Base-by-base conservation (phyloP, 1,140 invertebrate species). In the Hermetia illucens region DNA sequence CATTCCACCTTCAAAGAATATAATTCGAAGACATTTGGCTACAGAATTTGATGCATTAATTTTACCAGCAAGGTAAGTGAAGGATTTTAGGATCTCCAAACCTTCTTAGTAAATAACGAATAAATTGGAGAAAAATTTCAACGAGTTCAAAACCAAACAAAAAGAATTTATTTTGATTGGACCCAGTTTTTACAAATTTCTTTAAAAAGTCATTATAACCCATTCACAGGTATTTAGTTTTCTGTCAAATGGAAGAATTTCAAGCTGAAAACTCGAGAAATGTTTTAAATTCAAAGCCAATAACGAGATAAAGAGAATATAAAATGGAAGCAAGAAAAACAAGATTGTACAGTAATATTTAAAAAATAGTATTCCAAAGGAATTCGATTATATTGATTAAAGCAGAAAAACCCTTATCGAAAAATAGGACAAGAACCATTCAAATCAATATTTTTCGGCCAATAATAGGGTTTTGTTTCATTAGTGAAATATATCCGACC, bases 1-100 rank as follows among this genome's bases (percentile, higher is more conserved):
- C 36, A 92, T 95, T 50, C 89, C 89, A 21, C 82, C 86, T 5
- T 86, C 86, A 4, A 90, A 92, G 55, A 88, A 87, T 55, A 93
- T 93, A 61, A 88, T 95, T 41, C 69, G 89, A 51, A 69, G 89
- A 52, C 90, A 95, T 65, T 71, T 94, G 19, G 75, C 79, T 36
- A 80, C 86, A 17, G 89, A 95, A 69, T 72, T 93, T 41, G 88
- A 93, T 58, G 76, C 82, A 30, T 73, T 95, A 42, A 74, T 93
- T 44, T 74, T 88, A 57, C 87, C 88, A 44, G 86, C 89, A 56
- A 90, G 89, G 88, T 91, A 71, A 63, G 54, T 45, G 17, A 33
- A 33, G 9, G 9, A 6, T 6, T 35, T 20, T 35, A 6, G 5
- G 5, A 35, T 20, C 19, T 6, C 9, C 12, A 18, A 12, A 21